A percentile compares a stretch with the other conserved stretches of the same genome.
phyloP scores from a whole-genome alignment of 2,797 vertebrate genomes.

The Ciconia nigra region DNA sequence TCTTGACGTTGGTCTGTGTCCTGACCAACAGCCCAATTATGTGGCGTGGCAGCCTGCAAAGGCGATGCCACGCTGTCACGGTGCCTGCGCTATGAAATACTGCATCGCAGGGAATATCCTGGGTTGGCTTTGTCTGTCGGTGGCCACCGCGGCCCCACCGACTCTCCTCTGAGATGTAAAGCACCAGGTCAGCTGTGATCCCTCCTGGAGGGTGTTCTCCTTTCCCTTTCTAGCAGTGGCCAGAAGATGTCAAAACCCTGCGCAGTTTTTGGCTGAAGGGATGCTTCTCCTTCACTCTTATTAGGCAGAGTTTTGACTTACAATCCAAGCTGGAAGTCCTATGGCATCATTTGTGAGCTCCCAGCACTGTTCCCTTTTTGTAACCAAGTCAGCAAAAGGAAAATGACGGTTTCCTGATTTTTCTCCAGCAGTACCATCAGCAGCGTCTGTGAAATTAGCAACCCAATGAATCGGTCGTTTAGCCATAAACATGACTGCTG shows the following conservation, averaged over 20 bases:
- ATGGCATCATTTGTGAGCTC: not conserved
- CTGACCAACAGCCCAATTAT: not conserved
- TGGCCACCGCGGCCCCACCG: not conserved
- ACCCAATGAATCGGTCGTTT: accelerated
- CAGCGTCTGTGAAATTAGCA: not conserved
- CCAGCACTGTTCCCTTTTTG: not conserved
- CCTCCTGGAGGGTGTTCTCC: not conserved
- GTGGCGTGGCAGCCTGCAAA: not conserved
- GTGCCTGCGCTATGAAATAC: accelerated
- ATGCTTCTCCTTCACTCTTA: not conserved
- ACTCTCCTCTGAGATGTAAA: not conserved
- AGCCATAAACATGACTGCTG: not conserved
- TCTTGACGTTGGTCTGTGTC: not conserved
- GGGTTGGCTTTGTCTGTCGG: not conserved
- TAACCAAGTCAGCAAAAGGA: not conserved
- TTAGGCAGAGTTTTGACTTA: not conserved
- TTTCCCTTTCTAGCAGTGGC: not conserved
- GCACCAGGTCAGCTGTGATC: not conserved
- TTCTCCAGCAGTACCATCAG: not conserved
- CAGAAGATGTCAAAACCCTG: not conserved
- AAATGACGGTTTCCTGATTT: not conserved
- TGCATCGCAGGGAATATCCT: not conserved
- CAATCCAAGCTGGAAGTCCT: not conserved
- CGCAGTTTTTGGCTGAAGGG: not conserved
- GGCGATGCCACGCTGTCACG: not conserved